Percentiles rank a stretch among this genome's conserved stretches.
phyloP scores from a whole-genome alignment of 2,797 vertebrate genomes.

The Acanthopagrus latus region DNA sequence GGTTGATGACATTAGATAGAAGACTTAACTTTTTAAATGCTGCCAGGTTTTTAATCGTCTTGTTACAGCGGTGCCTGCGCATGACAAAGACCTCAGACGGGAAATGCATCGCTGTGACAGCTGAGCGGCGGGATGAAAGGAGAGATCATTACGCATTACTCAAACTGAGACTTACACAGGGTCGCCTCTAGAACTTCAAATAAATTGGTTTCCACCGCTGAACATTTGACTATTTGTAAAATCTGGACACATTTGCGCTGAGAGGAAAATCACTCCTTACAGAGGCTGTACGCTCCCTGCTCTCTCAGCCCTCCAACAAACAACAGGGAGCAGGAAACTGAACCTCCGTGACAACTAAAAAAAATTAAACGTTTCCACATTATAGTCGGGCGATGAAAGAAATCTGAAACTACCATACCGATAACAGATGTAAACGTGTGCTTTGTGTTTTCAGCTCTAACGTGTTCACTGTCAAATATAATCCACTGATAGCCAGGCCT shows the following conservation, averaged over 20 bases:
- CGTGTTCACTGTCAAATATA: too few relatives aligned
- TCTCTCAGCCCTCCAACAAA: neutral
- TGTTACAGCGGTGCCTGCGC: neutral
- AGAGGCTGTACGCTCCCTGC: neutral
- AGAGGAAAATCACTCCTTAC: neutral
- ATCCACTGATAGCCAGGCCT: too few relatives aligned
- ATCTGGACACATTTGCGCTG: neutral
- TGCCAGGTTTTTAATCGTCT: neutral
- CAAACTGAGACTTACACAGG: neutral
- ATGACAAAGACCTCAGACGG: neutral
- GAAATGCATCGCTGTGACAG: neutral
- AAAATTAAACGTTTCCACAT: neutral
- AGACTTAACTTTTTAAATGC: too few relatives aligned
- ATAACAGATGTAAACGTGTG: too few relatives aligned
- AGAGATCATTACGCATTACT: neutral
- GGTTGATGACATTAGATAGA: too few relatives aligned
- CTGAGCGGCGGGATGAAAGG: constrained; percentile 6
- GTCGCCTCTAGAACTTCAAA: neutral
- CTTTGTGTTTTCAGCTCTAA: too few relatives aligned
- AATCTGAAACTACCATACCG: neutral
- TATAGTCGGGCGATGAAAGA: neutral
- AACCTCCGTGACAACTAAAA: neutral
- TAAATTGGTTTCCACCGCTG: neutral
- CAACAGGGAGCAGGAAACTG: neutral
- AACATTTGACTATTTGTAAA: neutral